Conservation (phyloP, 2,113 vertebrate species). For the Anolis sagrei region DNA sequence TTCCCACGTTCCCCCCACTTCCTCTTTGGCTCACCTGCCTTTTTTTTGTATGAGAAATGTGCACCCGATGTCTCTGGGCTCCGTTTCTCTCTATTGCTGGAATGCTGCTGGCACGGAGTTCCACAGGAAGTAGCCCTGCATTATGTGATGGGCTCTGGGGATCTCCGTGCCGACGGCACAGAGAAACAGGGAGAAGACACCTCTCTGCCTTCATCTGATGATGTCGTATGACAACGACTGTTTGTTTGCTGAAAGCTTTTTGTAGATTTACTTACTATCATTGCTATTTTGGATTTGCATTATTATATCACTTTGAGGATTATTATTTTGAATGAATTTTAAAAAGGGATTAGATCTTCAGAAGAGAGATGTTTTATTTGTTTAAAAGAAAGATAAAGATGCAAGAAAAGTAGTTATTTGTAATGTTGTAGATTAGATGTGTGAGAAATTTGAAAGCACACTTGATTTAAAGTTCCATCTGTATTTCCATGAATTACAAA, state of each 20-base stretch:
- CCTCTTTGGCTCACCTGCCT: too few relatives aligned
- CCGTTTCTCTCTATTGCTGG: too few relatives aligned
- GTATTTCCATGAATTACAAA: neutral
- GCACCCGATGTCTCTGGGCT: too few relatives aligned
- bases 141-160: too few relatives aligned
- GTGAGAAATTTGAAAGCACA: neutral
- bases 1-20: too few relatives aligned
- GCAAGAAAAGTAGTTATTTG: neutral
- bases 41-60: too few relatives aligned
- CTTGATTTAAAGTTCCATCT: neutral
- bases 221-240: rapidly evolving
- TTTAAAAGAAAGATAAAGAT: neutral
- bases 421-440: neutral
- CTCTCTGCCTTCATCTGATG: too few relatives aligned
- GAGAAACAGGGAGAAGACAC: too few relatives aligned
- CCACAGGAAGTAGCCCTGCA: too few relatives aligned
- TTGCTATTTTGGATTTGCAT: neutral
- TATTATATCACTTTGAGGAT: neutral
- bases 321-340: neutral
- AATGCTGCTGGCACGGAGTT: too few relatives aligned
- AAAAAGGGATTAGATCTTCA: neutral
- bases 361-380: neutral
- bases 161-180: too few relatives aligned
- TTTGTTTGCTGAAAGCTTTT: neutral
- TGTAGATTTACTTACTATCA: neutral